Base-by-base conservation (phyloP, 2,797 vertebrate genomes). In the Phylloscopus collybita region DNA sequence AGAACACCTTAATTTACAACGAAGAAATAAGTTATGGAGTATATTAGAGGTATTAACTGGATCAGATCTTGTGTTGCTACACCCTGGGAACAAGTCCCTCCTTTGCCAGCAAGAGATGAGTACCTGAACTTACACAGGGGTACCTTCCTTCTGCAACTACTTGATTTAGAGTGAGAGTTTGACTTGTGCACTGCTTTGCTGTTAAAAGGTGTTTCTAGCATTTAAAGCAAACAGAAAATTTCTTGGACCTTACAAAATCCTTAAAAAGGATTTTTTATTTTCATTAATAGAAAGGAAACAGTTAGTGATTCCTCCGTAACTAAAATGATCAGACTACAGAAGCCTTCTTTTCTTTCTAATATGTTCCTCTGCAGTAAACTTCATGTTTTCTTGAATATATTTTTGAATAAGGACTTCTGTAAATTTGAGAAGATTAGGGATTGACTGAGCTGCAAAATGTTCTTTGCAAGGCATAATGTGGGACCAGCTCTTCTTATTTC, bases 111-210 rank as follows among this genome's bases (percentile, higher is more conserved):
- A 80, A 73, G 13, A 9, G 16, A 40, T 80, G 42, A 53, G 7
- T 66, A 66, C 40, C 23, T 11, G 8, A 42, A 23, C 2, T n/a
- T 7, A 38, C 13, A 19, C 0, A 51, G 11, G 3, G 3, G 7
- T 61, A 11, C 14, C 6, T 5, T 59, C 11, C 30, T 62, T 42
- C 34, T 50, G 13, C 32, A 65, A 10, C 49, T 47, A 9, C 14
- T 70, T 49, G 34, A 53, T 59, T 80, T 56, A 86, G 32, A 54
- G 9, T 69, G 6, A 66, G 36, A 80, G 6, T 36, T 81, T 65
- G 36, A 38, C 6, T 86, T 30, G 10, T 2, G 2, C 36, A 32
- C 36, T 32, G 11, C 16, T 86, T 72, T 54, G 16, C 21, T 70
- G 27, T 20, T 59, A 30, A 65, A 88, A 72, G 7, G 15, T 78